Evolutionary conservation across 64 coral and sea anemone species (phyloP), one percentile per base, ranked within the genome.

Genomic region (Actinia equina): DNA sequence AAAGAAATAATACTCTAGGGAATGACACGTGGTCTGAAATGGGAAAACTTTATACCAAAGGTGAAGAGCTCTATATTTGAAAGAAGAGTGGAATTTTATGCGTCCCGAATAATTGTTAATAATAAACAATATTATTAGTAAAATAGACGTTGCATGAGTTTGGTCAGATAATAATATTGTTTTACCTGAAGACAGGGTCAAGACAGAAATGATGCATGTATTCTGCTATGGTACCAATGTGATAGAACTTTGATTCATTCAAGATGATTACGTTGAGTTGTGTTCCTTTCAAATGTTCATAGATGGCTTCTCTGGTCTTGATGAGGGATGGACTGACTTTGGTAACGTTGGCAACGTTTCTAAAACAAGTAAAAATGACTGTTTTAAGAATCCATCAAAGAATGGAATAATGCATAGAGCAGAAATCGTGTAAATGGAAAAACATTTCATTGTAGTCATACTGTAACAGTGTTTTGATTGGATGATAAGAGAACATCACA

Each of bases 221-320:
- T 83, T 99, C 97, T 16, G 79, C 62, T 44, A 85, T 91, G 53
- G 97, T 99, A 17, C 97, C 97, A 56, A 99, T 51, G 82, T 99
- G 97, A 83, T 99, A 99, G 87, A 99, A 99, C 64, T 88, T 93
- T 8, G 97, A 99, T 86, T 99, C 88, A 61, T 93, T 95, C 80
- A 99, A 91, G 8, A 99, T 44, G 71, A 99, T 49, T 22, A 99
- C 90, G 93, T 99, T 99, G 6, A 99, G 88, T 18, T 85, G 81
- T 17, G 93, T 99, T 53, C 97, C 97, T 81, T 91, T 92, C 17
- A 99, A 83, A 44, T 92, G 83, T 20, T 99, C 54, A 79, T 89
- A 99, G 69, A 99, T 95, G 43, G 65, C 85, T 57, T 91, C 87
- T 57, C 97, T 92, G 71, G 94, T 99, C 80, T 88, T 74, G 71